Base-by-base conservation (phyloP, 2,797 vertebrate species). In the Enteromius viviparus region DNA sequence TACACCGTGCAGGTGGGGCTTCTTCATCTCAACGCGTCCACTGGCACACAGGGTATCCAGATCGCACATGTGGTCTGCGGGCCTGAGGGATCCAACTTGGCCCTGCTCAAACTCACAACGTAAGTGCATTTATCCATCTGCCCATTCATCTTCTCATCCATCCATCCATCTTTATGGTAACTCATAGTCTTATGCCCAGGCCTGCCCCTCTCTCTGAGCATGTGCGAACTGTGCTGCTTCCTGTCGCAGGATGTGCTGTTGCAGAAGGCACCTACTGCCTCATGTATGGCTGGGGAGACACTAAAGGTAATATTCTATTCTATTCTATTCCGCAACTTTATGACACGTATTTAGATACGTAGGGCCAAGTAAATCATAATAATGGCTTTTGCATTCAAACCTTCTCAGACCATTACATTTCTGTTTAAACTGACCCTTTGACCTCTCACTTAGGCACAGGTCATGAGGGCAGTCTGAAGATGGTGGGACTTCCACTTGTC, bases 201-300 rank as follows among this genome's bases (percentile, higher is more conserved):
- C 94, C 93, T 1, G 95, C 94, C 1, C 94, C 94, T 8, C 90
- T 94, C 83, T 92, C 93, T 7, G 93, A 94, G 78, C 93, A 96
- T 66, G 97, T 98, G 83, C 94, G 94, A 88, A 96, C 95, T 64
- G 96, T 99, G 68, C 96, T 96, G 83, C 92, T 98, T 72, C 97
- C 98, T 19, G 95, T 97, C 66, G 96, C 96, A 87, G 97, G 96
- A 80, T 99, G 98, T 89, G 96, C 94, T 82, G 96, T 98, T 91
- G 88, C 95, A 23, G 96, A 98, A 89, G 96, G 95, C 88, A 97
- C 95, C 85, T 94, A 93, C 86, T 99, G 98, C 92, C 96, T 95
- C 92, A 96, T 99, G 93, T 99, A 98, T 78, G 98, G 98, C 93
- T 99, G 97, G 97, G 98, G 98, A 90, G 96, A 99, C 91, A 99